Percentiles rank a stretch among this genome's conserved stretches.
phyloP scores from a whole-genome alignment of 1,140 invertebrate species.

The Lethocerus indicus region DNA sequence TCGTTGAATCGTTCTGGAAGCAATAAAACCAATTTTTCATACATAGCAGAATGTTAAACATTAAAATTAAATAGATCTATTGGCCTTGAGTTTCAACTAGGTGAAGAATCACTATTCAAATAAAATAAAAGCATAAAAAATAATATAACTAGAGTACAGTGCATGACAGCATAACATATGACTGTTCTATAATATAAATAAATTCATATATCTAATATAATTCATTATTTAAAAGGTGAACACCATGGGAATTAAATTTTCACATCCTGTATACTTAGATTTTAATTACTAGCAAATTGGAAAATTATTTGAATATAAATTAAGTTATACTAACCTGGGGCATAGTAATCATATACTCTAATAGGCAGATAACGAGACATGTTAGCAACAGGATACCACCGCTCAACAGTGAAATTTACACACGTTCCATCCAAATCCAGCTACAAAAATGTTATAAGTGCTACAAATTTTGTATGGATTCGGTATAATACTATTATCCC shows the following conservation, averaged over 20 bases:
- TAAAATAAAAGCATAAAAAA: neutral
- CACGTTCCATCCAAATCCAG: constrained; percentile 68
- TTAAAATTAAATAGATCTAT: neutral
- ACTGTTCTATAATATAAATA: neutral
- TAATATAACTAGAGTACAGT: neutral
- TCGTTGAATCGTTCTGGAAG: constrained; percentile 85
- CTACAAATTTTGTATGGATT: neutral
- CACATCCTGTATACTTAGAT: neutral
- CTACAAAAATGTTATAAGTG: constrained; percentile 25
- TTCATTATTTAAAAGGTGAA: neutral
- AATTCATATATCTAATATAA: neutral
- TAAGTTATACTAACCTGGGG: constrained; percentile 50
- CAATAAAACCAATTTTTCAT: constrained; percentile 12
- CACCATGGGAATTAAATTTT: neutral
- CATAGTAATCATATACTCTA: constrained; percentile 89
- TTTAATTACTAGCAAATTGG: too few relatives aligned
- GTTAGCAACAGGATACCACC: constrained; percentile 93
- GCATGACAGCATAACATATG: too few relatives aligned
- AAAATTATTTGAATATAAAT: neutral
- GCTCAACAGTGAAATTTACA: constrained; percentile 78
- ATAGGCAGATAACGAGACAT: constrained; percentile 83
- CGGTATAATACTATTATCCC: too few relatives aligned
- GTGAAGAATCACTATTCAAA: too few relatives aligned
- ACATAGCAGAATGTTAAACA: too few relatives aligned
- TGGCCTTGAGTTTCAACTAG: too few relatives aligned